Evolutionary conservation across 2,113 vertebrate genomes (phyloP), one percentile per base, ranked within the genome.

Genomic region (Cheirogaleus medius): DNA sequence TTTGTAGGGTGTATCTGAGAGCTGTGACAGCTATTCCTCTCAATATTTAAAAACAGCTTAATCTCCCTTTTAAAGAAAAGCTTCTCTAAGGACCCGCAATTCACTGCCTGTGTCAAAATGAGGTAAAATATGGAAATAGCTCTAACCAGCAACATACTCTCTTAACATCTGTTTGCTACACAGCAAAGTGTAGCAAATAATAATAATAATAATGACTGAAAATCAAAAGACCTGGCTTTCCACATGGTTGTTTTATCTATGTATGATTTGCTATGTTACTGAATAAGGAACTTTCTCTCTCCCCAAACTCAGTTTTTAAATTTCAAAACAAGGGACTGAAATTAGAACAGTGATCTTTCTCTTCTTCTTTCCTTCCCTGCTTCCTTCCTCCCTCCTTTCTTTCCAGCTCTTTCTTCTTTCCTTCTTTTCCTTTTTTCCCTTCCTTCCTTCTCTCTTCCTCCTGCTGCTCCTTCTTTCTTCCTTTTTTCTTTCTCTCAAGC

Each of bases 61-160:
- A 95, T 64, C n/a, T 37, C 54, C 34, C 52, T 91, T 93, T 78
- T 34, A 90, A 94, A 93, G 69, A 87, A 95, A 74, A 92, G 23
- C 3, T 68, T 94, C 71, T 39, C 76, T 42, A 42, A 87, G 69
- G 82, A 78, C 37, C 69, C 96, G 13, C 63, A 90, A 90, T 84
- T 96, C 95, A 87, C 84, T 84, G 64, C 37, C 80, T 66, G 32
- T 94, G 92, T 84, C 90, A 91, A 92, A 90, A 90, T 6, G 27
- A 85, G 71, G 34, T 76, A 34, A 97, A 88, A 81, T 27, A 71
- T 39, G 39, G 60, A 95, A 93, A 88, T 42, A 78, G 69, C n/a
- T 71, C 49, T 47, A 81, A 80, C 66, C 32, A 76, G 90, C 58
- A 86, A 76, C 37, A 64, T 6, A 4, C 42, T 78, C 52, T 93